Conservation (phyloP, 2,888 invertebrate genomes). For the Amphipoea oculea region DNA sequence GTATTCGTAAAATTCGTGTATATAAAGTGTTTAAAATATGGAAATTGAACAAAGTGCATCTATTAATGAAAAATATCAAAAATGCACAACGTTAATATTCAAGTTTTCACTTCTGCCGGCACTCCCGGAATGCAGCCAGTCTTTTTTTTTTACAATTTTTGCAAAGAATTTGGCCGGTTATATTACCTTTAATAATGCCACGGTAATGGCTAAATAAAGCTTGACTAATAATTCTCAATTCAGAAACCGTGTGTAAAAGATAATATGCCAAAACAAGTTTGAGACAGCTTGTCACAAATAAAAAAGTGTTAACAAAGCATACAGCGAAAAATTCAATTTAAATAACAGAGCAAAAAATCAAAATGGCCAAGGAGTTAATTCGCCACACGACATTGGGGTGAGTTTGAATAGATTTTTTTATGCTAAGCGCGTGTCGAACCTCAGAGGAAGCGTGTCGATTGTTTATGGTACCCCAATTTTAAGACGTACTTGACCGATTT, state of each 20-base stretch:
- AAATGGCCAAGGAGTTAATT: not conserved
- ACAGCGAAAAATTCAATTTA: too few species aligned
- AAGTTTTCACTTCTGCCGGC: too few species aligned
- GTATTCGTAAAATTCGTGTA: too few species aligned
- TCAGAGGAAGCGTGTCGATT: not conserved
- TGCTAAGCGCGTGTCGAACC: not conserved
- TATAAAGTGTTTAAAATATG: too few species aligned
- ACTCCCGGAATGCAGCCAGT: too few species aligned
- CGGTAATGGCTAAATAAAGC: not conserved
- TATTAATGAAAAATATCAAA: too few species aligned
- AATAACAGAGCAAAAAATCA: not conserved
- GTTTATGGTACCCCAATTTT: slow-evolving; percentile 10
- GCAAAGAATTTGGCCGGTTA: not conserved
- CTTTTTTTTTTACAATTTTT: too few species aligned
- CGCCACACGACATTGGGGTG: not conserved
- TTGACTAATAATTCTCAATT: not conserved
- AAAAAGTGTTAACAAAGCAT: too few species aligned
- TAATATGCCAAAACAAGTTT: not conserved
- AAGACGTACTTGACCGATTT: slow-evolving; percentile 17
- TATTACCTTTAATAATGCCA: too few species aligned
- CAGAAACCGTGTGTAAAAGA: not conserved
- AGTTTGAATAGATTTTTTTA: not conserved
- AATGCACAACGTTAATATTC: too few species aligned
- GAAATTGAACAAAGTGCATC: too few species aligned
- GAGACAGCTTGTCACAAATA: not conserved